These are phyloP conservation scores for Cochlearius cochlearius DNA, from an alignment of 2,113 vertebrate species.

Conservation along the genomic window DNA sequence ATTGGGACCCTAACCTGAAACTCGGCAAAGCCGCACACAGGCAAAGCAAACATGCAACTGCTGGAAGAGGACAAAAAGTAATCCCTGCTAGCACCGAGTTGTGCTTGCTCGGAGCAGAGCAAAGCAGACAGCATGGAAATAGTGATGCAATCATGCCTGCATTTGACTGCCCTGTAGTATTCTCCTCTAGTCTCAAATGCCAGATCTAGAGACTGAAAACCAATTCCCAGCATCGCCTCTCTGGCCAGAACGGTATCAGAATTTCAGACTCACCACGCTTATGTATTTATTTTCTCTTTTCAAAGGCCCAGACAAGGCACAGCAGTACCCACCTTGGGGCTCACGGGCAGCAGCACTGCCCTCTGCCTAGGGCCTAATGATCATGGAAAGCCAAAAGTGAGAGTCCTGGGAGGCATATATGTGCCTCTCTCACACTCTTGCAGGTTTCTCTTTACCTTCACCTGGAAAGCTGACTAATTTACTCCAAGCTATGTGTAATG, in stretches of 20 bases:
- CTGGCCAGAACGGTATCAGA: not conserved
- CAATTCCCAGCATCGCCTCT: not conserved
- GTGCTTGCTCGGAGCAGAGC: not conserved
- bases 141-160: not conserved
- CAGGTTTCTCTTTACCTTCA: not conserved
- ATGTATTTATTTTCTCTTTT: not conserved
- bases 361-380: not conserved
- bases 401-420: not conserved
- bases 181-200: not conserved
- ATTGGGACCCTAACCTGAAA: not conserved
- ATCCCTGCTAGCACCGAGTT: not conserved
- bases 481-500: not conserved
- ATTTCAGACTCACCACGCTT: not conserved
- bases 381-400: not conserved
- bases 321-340: not conserved
- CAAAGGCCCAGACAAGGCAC: not conserved
- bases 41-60: not conserved
- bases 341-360: accelerated
- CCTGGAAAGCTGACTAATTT: not conserved
- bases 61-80: not conserved
- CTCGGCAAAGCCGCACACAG: not conserved
- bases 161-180: not conserved
- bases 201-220: not conserved
- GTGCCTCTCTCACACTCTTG: not conserved
- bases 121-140: not conserved